A percentile compares a stretch with the other conserved stretches of the same genome.
Conservation (phyloP, 2,797 vertebrate species). For the Megalops cyprinoides region DNA sequence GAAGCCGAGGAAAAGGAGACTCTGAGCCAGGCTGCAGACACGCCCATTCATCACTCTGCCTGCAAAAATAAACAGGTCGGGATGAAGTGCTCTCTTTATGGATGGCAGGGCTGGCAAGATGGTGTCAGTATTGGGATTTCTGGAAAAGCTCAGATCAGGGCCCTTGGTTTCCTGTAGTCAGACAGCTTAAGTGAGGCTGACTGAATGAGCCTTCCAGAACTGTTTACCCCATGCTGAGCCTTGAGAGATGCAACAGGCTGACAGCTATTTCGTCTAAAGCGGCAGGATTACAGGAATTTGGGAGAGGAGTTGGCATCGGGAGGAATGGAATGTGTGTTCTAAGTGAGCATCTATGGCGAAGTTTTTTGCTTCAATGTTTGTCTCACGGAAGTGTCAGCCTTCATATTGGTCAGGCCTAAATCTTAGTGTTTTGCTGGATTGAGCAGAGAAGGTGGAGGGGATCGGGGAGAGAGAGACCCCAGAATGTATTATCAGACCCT, state of each 20-base stretch:
- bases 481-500: background rate
- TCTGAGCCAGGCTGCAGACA: too few relatives aligned
- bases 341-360: background rate
- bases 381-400: background rate
- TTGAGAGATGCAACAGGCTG: background rate
- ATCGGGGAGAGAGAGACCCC: too few relatives aligned
- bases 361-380: background rate
- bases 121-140: background rate
- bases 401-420: too few relatives aligned
- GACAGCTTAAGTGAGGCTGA: background rate
- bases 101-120: too few relatives aligned
- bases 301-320: background rate
- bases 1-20: too few relatives aligned
- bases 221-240: background rate
- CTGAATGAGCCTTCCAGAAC: background rate
- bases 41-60: too few relatives aligned
- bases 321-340: too few relatives aligned
- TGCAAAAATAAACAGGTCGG: too few relatives aligned
- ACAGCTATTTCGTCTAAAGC: background rate
- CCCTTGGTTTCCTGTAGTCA: background rate
- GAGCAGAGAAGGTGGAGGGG: too few relatives aligned
- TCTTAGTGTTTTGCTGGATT: background rate
- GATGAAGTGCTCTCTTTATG: too few relatives aligned
- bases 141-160: background rate
- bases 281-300: background rate